Base-by-base conservation (phyloP, 2,888 invertebrate species). In the Pedicia rivosa region DNA sequence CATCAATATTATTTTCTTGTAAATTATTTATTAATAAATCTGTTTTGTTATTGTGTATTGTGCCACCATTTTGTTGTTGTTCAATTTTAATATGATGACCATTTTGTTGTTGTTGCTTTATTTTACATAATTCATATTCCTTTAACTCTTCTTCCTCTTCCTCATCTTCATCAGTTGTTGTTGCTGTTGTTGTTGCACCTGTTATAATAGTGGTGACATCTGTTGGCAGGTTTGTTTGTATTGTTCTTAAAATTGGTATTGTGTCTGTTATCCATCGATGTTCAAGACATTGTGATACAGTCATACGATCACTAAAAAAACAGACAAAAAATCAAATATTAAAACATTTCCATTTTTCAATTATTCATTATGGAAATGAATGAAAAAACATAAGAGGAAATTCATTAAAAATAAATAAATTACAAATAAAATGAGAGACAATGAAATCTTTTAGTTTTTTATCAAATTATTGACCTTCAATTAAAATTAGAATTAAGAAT, bases 201-300 rank as follows among this genome's bases (percentile, higher is more conserved):
- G 35, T 36, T 42, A 32, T 16, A n/a, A n/a, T 36, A 27, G 35
- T 39, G 33, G 35, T 43, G 33, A 37, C 42, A 31, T n/a, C 35
- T 44, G 40, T 39, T 40, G 22, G 38, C 22, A 39, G 33, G 29
- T 37, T 40, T 20, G 17, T 34, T 41, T 34, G 45, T 48, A 33
- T 44, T 32, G 46, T 47, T 33, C 45, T 46, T 29, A 35, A 12
- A 25, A 25, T 16, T 14, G 35, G 5, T 17, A 13, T 17, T 31
- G 15, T 12, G 62, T 72, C 70, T 64, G 68, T 69, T 50, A 92
- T 72, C 92, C 91, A 92, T 53, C 80, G 74, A 66, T 92, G 91
- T 59, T 83, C 76, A 57, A 91, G 73, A 65, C 91, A 82, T 64
- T 87, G 81, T 54, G 76, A 72, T 54, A 87, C 86, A 57, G 80